These are phyloP conservation scores for Temnothorax rugatulus DNA, from an alignment of 2,888 invertebrate genomes.

Conservation along the genomic window DNA sequence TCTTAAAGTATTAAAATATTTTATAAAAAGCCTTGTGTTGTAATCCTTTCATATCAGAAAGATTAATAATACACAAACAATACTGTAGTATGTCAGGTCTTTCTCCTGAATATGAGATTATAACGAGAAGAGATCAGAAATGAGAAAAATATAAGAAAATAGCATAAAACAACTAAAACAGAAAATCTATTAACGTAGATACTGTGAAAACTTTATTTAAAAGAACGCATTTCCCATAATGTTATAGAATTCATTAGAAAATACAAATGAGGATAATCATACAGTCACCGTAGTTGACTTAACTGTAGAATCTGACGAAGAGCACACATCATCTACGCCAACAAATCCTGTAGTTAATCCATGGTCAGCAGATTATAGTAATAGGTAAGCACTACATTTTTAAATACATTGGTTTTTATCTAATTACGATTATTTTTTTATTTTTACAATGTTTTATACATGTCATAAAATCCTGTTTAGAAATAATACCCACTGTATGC, in stretches of 20 bases:
- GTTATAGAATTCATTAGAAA: conserved; percentile 70
- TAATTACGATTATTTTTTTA: conserved; percentile 15
- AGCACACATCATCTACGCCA: conserved; percentile 79
- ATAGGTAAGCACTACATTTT: conserved; percentile 71
- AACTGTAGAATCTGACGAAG: conserved; percentile 88
- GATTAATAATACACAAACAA: not conserved
- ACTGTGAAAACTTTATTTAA: not conserved
- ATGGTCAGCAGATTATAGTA: conserved; percentile 69
- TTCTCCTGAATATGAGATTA: not conserved
- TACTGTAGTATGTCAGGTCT: not conserved
- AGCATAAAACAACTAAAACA: not conserved
- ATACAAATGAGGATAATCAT: conserved; percentile 79
- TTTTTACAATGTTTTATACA: not conserved
- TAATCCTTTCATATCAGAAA: not conserved
- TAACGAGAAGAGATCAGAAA: not conserved
- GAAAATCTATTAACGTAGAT: not conserved
- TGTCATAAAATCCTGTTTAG: conserved; percentile 64
- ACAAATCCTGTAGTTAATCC: conserved; percentile 71
- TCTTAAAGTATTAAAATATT: not conserved
- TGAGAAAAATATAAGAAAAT: not conserved
- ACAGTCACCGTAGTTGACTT: conserved; percentile 88
- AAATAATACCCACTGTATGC: conserved; percentile 74
- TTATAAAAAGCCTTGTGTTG: not conserved
- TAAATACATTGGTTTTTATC: conserved; percentile 29
- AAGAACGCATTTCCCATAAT: conserved; percentile 4